phyloP scores from a whole-genome alignment of 2,888 invertebrate species.

The Penaeus monodon region DNA sequence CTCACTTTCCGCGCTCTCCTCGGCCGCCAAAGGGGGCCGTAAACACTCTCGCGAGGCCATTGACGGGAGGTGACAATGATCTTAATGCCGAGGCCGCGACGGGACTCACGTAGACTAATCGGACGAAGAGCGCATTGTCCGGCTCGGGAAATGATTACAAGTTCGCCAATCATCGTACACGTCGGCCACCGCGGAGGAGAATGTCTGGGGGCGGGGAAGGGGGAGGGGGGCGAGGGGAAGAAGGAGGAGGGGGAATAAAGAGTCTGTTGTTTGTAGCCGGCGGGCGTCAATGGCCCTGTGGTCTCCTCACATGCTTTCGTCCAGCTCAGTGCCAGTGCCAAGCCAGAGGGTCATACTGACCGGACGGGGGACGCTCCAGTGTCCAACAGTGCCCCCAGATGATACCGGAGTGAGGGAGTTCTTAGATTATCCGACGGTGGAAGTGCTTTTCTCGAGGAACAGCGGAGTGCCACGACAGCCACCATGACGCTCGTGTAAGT shows the following conservation, averaged over 20 bases:
- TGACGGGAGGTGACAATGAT: too few relatives aligned
- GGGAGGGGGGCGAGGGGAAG: background rate
- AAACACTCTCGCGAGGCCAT: too few relatives aligned
- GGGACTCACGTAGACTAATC: too few relatives aligned
- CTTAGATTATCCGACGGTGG: too few relatives aligned
- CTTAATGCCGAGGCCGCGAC: too few relatives aligned
- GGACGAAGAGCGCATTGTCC: too few relatives aligned
- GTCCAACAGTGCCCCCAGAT: too few relatives aligned
- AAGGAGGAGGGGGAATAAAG: constrained; percentile 43
- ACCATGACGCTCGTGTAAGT: background rate
- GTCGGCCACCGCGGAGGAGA: background rate
- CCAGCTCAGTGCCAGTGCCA: constrained; percentile 46
- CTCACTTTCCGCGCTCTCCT: background rate
- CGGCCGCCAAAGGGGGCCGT: background rate
- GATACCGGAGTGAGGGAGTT: too few relatives aligned
- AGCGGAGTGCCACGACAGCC: too few relatives aligned
- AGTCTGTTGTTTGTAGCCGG: constrained; percentile 41
- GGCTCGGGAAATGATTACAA: too few relatives aligned
- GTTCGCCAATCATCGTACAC: too few relatives aligned
- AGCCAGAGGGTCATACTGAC: constrained; percentile 49
- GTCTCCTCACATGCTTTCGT: constrained; percentile 46
- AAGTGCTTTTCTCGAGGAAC: too few relatives aligned
- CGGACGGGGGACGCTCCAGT: constrained; percentile 27
- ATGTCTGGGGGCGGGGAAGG: background rate
- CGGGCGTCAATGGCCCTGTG: constrained; percentile 54